Conservation (phyloP, 2,888 invertebrate genomes). For the Melanotus villosus region DNA sequence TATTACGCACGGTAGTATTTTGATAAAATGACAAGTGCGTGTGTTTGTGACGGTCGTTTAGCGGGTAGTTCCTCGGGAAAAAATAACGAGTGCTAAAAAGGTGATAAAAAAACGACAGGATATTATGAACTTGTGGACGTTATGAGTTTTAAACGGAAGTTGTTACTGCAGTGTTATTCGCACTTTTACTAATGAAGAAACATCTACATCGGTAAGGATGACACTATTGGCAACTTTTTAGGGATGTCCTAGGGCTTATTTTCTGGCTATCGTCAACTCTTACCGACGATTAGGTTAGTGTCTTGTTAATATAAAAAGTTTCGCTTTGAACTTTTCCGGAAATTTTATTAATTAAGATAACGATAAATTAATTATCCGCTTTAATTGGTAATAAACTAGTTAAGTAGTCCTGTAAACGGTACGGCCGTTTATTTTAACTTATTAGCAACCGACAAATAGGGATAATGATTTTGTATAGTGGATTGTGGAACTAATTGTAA, state of each 20-base stretch:
- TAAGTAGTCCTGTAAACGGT: background rate
- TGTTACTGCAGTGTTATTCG: constrained; percentile 45
- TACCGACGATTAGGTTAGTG: background rate
- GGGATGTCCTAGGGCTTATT: background rate
- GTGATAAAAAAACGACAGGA: constrained; percentile 25
- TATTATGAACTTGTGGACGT: constrained; percentile 36
- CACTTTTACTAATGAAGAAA: constrained; percentile 54
- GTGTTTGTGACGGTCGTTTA: constrained; percentile 48
- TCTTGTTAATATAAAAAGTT: constrained; percentile 1
- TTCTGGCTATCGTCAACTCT: background rate
- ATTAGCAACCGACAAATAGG: background rate
- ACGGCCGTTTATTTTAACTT: background rate
- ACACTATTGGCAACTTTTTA: constrained; percentile 47
- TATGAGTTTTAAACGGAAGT: constrained; percentile 47
- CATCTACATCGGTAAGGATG: constrained; percentile 58
- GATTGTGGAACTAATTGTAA: constrained; percentile 39
- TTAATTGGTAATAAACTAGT: background rate
- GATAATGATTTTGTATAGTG: constrained; percentile 16
- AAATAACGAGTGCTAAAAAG: constrained; percentile 11
- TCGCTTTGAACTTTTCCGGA: background rate
- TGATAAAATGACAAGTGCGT: constrained; percentile 60
- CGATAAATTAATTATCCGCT: background rate
- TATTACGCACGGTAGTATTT: constrained; percentile 54
- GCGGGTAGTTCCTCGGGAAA: constrained; percentile 33
- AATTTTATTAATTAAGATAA: constrained; percentile 3